phyloP scores from a whole-genome alignment of 37 sponge, comb jelly and placozoan species.

The Diacarnus erythraeanus region DNA sequence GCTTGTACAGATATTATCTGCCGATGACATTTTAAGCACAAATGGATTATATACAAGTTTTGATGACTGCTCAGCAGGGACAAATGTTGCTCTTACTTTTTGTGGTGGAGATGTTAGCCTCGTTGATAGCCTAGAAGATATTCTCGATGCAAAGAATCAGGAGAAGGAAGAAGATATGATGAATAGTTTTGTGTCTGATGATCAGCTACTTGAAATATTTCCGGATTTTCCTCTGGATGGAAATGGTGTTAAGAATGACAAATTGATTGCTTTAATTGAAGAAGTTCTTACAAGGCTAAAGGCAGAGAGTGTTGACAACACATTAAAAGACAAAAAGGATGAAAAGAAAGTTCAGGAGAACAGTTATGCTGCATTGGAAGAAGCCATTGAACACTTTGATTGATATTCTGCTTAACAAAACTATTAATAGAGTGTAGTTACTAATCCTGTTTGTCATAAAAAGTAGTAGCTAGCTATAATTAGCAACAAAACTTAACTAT shows the following conservation, averaged over 20 bases:
- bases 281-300: too few relatives aligned
- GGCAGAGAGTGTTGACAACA: too few relatives aligned
- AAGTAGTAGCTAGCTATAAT: too few relatives aligned
- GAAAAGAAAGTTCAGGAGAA: background rate
- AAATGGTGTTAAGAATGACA: background rate
- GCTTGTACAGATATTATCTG: too few relatives aligned
- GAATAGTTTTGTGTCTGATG: background rate
- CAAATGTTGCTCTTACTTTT: background rate
- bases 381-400: background rate
- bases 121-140: background rate
- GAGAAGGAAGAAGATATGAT: background rate
- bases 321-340: too few relatives aligned
- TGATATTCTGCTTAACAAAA: too few relatives aligned
- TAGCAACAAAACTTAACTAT: too few relatives aligned
- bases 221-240: background rate
- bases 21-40: background rate
- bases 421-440: too few relatives aligned
- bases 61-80: background rate
- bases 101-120: background rate
- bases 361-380: background rate
- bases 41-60: background rate
- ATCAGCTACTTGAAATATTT: background rate
- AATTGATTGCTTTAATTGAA: background rate
- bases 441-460: too few relatives aligned
- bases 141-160: background rate